A percentile compares a stretch with the other conserved stretches of the same genome.
These are phyloP conservation scores for Pachyseris speciosa DNA, from an alignment of 64 coral and sea anemone species.

Conservation along the genomic window DNA sequence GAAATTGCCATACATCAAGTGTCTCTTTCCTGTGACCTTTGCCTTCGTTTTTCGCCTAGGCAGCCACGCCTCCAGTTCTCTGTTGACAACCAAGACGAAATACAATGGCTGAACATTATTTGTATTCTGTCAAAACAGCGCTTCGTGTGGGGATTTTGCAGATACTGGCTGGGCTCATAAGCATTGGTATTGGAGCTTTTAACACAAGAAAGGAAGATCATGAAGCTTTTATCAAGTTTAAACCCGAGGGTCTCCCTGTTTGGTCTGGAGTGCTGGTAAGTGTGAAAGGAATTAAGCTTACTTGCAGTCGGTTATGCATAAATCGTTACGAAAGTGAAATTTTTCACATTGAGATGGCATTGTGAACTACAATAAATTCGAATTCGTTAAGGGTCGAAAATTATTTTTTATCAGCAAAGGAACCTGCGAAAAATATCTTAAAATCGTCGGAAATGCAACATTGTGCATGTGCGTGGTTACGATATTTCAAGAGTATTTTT, in stretches of 20 bases:
- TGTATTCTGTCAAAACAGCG: slow-evolving; percentile 82
- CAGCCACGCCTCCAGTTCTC: background rate
- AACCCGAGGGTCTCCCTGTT: slow-evolving; percentile 86
- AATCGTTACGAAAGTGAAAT: background rate
- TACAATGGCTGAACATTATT: slow-evolving; percentile 83
- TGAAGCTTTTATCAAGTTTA: slow-evolving; percentile 74
- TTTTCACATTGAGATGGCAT: background rate
- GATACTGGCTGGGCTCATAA: slow-evolving; percentile 64
- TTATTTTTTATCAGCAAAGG: background rate
- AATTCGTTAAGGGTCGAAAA: too few relatives aligned
- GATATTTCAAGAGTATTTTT: background rate
- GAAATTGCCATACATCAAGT: background rate
- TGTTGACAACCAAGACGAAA: slow-evolving; percentile 42
- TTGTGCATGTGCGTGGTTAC: background rate
- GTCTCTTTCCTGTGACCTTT: background rate
- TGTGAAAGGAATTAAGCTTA: background rate
- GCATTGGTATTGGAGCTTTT: slow-evolving; percentile 88
- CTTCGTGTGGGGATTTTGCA: slow-evolving; percentile 82
- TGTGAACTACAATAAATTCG: background rate
- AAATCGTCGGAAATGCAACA: background rate
- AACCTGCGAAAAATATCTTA: background rate
- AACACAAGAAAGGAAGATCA: slow-evolving; percentile 89
- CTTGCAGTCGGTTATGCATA: background rate
- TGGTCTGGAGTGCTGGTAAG: slow-evolving; percentile 91
- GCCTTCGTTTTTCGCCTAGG: background rate